Base-by-base conservation (phyloP, 2,113 vertebrate species). In the Noctilio leporinus region DNA sequence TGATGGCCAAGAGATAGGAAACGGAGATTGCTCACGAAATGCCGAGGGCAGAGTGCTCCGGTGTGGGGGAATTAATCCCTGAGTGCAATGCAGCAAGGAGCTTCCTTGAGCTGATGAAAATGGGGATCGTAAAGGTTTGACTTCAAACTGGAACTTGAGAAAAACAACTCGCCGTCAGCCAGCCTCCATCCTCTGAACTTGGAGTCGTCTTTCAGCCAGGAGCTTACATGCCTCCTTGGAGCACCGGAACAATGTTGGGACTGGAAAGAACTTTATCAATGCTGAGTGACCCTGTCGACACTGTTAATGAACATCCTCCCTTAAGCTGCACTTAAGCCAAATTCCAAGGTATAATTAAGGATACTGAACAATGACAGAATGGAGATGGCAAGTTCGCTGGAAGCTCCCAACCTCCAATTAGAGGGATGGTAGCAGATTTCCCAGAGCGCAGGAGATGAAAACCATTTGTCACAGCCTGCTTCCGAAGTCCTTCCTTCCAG, bases 291-390 rank as follows among this genome's bases (percentile, higher is more conserved):
- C 88, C 94, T 95, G 94, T 97, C 85, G 1, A 90, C 96, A 95
- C 86, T 59, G 4, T 91, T 96, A 94, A 85, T 96, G 94, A 97
- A 78, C 80, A 78, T 92, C 89, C 91, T 85, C 64, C 91, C 73
- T 65, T 59, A 35, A 67, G 47, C 75, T 49, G 40, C 57, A 86
- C 67, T 85, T 45, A 78, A 89, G 89, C 91, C 96, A 94, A 94
- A 95, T 83, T 93, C 95, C 91, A 94, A 89, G 81, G 93, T 93
- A 35, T 96, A 96, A 97, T 97, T 93, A 94, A 91, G 40, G 81
- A 40, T 17, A 22, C 5, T 4, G 49, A 95, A 90, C 88, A 82
- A 85, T 53, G 77, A 91, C 82, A 80, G 16, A 72, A 96, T 38
- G 57, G 45, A 86, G 76, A 86, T 64, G 22, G 65, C 43, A 35